Base-by-base conservation (phyloP, 2,113 vertebrate genomes). In the Suricata suricatta region DNA sequence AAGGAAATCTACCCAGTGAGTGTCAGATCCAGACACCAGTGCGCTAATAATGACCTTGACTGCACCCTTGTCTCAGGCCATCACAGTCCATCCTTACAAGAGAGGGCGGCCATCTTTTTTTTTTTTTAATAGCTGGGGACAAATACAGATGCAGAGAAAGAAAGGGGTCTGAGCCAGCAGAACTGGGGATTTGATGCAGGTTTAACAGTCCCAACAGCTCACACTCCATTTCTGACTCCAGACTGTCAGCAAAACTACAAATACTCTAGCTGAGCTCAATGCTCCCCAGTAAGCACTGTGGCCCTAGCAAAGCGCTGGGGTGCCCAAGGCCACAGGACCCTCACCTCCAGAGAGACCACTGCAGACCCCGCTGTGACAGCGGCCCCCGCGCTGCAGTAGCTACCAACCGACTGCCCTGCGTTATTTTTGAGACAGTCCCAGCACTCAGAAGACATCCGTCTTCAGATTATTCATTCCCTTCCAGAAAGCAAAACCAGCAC, bases 261-360 rank as follows among this genome's bases (percentile, higher is more conserved):
- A 33, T 4, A 14, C 38, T 35, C 31, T 1, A 10, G 50, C 4
- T 33, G 41, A 1, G 31, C 13, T 23, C 21, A 16, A 74, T 38
- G 17, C 0, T 68, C 33, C 16, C 74, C 5, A 0, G 7, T 5
- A 0, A 7, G 14, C 25, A 2, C 29, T 0, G 11, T 1, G 27
- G 25, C 21, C 50, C 64, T 0, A 29, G 33, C 29, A 14, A 38
- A n/a, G 33, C 0, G 8, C 74, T 1, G 38, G 10, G 68, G 50
- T 3, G 1, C n/a, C 21, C 11, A 2, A 71, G 83, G 29, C 47
- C 52, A 27, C 29, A 29, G 15, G 35, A 2, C 16, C n/a, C 25
- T 1, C 1, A 0, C 0, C 41, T 27, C 3, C 0, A 0, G 0
- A 60, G 25, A 13, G 4, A 12, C 83, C 15, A 0, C n/a, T 17